These are phyloP conservation scores for Ricordea florida DNA, from an alignment of 92 coral and sea anemone species.

Conservation along the genomic window DNA sequence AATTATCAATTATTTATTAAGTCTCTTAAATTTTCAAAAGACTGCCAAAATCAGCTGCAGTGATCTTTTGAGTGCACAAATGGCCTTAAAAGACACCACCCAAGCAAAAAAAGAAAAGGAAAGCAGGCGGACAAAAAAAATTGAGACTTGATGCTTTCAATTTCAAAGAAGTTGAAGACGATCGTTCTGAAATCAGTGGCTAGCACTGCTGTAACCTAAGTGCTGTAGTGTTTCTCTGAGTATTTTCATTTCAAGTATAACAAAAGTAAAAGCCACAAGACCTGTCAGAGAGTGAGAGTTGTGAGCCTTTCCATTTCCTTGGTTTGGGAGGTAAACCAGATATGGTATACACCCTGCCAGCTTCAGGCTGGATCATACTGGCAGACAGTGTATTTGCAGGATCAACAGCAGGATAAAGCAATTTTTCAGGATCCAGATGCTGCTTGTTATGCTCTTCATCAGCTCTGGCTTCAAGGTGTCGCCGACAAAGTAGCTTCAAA, in stretches of 20 bases:
- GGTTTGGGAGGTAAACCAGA: conserved; percentile 74
- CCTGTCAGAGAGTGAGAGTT: conserved; percentile 84
- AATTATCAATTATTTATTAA: too few species aligned
- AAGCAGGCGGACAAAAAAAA: too few species aligned
- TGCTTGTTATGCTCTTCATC: conserved; percentile 66
- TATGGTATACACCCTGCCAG: conserved; percentile 66
- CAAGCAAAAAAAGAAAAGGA: too few species aligned
- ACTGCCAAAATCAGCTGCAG: too few species aligned
- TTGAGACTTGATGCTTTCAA: too few species aligned
- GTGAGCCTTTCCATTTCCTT: conserved; percentile 85
- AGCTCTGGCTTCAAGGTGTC: conserved; percentile 41
- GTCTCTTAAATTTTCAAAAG: too few species aligned
- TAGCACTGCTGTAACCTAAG: too few species aligned
- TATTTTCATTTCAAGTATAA: neutral
- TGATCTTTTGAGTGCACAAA: too few species aligned
- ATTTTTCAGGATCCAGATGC: conserved; percentile 69
- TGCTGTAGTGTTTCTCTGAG: too few species aligned
- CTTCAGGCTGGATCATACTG: conserved; percentile 87
- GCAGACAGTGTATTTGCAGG: conserved; percentile 83
- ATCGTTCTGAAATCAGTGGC: too few species aligned
- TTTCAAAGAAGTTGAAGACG: too few species aligned
- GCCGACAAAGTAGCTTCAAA: conserved; percentile 76
- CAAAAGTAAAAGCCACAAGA: neutral
- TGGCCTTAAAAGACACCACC: too few species aligned
- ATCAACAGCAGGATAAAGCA: conserved; percentile 65